These are phyloP conservation scores for Trichomalopsis sarcophagae DNA, from an alignment of 1,140 invertebrate species.

Conservation along the genomic window DNA sequence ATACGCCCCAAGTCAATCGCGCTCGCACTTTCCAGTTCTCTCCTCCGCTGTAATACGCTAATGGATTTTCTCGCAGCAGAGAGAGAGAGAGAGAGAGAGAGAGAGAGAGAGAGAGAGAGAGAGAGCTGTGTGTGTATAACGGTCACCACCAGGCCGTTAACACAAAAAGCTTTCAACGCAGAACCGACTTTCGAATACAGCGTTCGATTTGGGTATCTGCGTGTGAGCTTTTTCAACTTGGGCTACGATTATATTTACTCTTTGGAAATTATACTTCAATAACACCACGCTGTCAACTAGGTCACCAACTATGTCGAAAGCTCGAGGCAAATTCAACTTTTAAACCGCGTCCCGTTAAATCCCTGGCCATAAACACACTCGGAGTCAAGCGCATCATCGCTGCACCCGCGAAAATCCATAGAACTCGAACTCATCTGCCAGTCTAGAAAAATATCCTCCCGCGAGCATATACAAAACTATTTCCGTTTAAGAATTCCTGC, in stretches of 20 bases:
- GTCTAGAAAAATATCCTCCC: background rate
- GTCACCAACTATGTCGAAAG: too few relatives aligned
- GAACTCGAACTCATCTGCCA: slow-evolving; percentile 54
- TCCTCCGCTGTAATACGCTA: slow-evolving; percentile 44
- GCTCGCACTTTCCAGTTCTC: background rate
- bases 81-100: slow-evolving; percentile 6
- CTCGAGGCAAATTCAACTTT: too few relatives aligned
- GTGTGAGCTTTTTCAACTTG: too few relatives aligned
- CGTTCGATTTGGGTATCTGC: background rate
- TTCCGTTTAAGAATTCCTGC: slow-evolving; percentile 20
- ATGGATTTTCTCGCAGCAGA: slow-evolving; percentile 32
- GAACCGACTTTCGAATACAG: slow-evolving; percentile 41
- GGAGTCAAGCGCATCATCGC: too few relatives aligned
- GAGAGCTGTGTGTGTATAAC: background rate
- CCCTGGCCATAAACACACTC: too few relatives aligned
- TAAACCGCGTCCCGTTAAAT: too few relatives aligned
- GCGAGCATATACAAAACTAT: slow-evolving; percentile 35
- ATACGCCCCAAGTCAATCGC: slow-evolving; percentile 10
- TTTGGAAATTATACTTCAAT: too few relatives aligned
- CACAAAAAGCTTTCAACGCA: slow-evolving; percentile 51
- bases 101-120: background rate
- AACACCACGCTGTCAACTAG: too few relatives aligned
- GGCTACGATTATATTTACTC: too few relatives aligned
- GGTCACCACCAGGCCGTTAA: slow-evolving; percentile 22
- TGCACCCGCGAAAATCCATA: slow-evolving; percentile 33